Evolutionary conservation across 1,140 invertebrate species (phyloP).

Genomic region (Nebria ingens): DNA sequence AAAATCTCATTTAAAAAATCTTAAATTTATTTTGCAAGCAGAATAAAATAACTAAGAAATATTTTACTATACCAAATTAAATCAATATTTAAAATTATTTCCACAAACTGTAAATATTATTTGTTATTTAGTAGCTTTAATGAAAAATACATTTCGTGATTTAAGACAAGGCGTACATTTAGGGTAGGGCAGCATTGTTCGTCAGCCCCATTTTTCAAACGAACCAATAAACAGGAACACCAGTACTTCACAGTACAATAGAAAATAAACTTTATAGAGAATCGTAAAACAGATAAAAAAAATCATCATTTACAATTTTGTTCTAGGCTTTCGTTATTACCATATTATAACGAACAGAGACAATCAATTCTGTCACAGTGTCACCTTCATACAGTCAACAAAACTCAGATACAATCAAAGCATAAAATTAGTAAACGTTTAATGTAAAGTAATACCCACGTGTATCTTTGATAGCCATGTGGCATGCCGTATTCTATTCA

Average conservation of each 20-base stretch:
- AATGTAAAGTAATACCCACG: slow-evolving; percentile 9
- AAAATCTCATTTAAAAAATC: no score
- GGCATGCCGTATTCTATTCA: no score
- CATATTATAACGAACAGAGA: no score
- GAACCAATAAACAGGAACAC: no score
- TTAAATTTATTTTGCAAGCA: no score
- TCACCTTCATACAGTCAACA: background rate
- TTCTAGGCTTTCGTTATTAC: slow-evolving; percentile 3
- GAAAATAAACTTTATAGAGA: background rate
- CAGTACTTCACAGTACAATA: background rate
- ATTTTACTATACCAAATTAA: no score
- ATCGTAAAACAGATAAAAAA: background rate
- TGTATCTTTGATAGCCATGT: background rate
- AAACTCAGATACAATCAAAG: slow-evolving; percentile 6
- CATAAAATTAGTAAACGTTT: slow-evolving; percentile 9
- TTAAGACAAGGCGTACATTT: background rate
- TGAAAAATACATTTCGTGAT: background rate
- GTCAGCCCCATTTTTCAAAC: background rate
- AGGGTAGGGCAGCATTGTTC: background rate
- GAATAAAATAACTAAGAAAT: no score
- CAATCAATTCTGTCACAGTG: background rate
- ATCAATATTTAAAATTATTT: no score
- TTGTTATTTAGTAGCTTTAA: background rate
- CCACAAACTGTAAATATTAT: no score
- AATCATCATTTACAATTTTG: slow-evolving; percentile 5